Evolutionary conservation across 2,888 invertebrate genomes (phyloP).

Genomic region (Sturmia bella): DNA sequence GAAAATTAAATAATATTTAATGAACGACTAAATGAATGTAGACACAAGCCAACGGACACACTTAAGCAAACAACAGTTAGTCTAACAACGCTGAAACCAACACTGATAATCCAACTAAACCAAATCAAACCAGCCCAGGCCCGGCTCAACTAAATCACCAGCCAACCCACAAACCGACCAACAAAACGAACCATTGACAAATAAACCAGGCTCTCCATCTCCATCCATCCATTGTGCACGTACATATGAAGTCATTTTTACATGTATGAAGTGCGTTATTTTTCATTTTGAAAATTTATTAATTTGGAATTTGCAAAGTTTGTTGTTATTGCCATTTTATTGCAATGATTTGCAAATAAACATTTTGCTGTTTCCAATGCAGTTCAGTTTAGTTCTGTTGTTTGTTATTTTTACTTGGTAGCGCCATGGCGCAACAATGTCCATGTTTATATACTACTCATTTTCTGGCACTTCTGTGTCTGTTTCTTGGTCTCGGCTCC

Average conservation of each 20-base stretch:
- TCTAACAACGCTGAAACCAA: background rate
- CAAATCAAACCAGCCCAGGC: background rate
- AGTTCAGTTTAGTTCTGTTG: background rate
- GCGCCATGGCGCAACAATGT: constrained; percentile 66
- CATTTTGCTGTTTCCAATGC: constrained; percentile 25
- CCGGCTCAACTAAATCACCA: constrained; percentile 1
- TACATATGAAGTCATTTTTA: background rate
- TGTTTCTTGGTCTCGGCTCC: constrained; percentile 5
- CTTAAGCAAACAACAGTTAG: background rate
- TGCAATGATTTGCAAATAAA: constrained; percentile 62
- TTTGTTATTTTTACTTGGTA: constrained; percentile 30
- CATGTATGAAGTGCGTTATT: background rate
- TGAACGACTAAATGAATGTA: constrained; percentile 22
- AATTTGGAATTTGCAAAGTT: constrained; percentile 20
- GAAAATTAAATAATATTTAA: constrained; percentile 57
- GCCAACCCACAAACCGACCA: background rate
- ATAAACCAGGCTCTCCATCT: constrained; percentile 25
- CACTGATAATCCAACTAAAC: constrained; percentile 38
- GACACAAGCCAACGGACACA: background rate
- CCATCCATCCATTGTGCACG: constrained; percentile 4
- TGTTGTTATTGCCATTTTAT: constrained; percentile 42
- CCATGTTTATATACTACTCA: constrained; percentile 57
- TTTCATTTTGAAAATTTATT: constrained; percentile 32
- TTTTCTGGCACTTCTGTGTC: constrained; percentile 40
- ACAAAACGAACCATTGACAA: constrained; percentile 44